Evolutionary conservation across 2,113 vertebrate genomes (phyloP), one percentile per base, ranked within the genome.

Genomic region (Coracopsis vasa): DNA sequence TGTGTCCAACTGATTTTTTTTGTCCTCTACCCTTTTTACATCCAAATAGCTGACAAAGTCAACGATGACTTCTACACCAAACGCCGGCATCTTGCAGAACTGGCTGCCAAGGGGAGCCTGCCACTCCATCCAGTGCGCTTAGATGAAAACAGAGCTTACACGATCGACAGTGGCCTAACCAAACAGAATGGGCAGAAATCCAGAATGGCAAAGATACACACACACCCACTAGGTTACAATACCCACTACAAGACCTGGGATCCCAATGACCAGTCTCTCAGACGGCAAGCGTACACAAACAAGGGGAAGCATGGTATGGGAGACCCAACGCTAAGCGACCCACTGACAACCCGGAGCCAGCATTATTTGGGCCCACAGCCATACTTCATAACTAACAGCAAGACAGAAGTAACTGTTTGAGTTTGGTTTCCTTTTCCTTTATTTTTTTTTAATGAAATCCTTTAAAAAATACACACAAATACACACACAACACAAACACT

Each of bases 351-450:
- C 64, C 98, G 99, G 66, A 98, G 98, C 91, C 99, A 99, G 96
- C 99, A 99, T 77, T 99, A 99, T 93, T 96, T 99, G 72, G 98
- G 99, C 96, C 98, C 99, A 84, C 99, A 99, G 98, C 99, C 99
- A 95, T 99, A 99, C 98, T 99, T 99, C 98, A 99, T 99, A 96
- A 99, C 99, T 97, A 99, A 99, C 98, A 99, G 99, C 98, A 99
- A 99, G 98, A 99, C 99, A 88, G 99, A 99, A 97, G 99, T 99
- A 98, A 99, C 99, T 98, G 99, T 99, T 98, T 99, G 98, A 99
- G 96, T 78, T 90, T 28, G 3, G 50, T 53, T 25, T 45, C 20
- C 39, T 16, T 44, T 25, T 47, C 50, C 44, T 50, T 58, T 71
- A 51, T 61, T 75, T 79, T 92, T 87, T 90, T 69, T 39, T 31